These are phyloP conservation scores for Ypsolopha sequella DNA, from an alignment of 2,888 invertebrate species.

Conservation along the genomic window DNA sequence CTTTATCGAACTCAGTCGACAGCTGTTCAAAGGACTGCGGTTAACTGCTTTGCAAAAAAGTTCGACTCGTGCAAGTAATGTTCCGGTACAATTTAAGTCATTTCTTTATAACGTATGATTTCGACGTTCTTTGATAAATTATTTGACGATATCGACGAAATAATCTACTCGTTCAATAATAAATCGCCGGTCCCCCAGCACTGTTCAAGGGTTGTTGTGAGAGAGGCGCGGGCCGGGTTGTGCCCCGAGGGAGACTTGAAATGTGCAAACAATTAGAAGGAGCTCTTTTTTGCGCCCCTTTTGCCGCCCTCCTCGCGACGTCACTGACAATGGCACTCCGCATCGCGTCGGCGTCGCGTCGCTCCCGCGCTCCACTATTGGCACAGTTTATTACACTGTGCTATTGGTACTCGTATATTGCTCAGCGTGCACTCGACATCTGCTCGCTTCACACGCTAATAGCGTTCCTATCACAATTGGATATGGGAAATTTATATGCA, in stretches of 20 bases:
- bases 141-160: neutral
- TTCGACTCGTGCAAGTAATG: neutral
- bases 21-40: too few species aligned
- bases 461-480: conserved; percentile 15
- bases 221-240: conserved; percentile 20
- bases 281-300: conserved; percentile 41
- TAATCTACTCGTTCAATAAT: neutral
- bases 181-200: neutral
- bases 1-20: too few species aligned
- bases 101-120: neutral
- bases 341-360: too few species aligned
- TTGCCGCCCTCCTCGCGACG: conserved; percentile 14
- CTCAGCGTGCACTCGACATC: conserved; percentile 44
- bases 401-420: conserved; percentile 22
- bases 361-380: neutral
- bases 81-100: neutral
- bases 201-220: conserved; percentile 12
- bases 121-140: neutral
- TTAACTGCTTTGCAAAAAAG: neutral
- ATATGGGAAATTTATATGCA: neutral
- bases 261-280: conserved; percentile 67
- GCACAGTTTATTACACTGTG: conserved; percentile 41
- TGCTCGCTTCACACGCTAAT: conserved; percentile 48
- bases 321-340: too few species aligned
- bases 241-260: conserved; percentile 35